These are phyloP conservation scores for Haliclystus octoradiatus DNA, from an alignment of 30 jellyfish, hydroid and myxozoan species.

Conservation along the genomic window DNA sequence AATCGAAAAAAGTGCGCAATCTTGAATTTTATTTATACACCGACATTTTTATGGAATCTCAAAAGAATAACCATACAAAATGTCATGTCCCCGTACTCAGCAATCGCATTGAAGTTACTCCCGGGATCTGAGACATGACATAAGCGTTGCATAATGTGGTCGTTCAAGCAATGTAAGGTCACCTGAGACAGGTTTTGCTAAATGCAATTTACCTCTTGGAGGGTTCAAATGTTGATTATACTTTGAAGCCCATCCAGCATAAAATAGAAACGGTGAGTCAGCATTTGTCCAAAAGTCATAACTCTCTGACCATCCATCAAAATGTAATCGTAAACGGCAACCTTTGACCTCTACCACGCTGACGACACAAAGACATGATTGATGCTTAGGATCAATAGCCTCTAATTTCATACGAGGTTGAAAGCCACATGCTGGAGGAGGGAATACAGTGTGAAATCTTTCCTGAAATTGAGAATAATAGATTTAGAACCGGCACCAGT, in stretches of 20 bases:
- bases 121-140: too few species aligned
- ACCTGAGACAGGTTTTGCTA: too few species aligned
- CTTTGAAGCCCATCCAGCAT: conserved; percentile 70
- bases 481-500: too few species aligned
- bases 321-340: conserved; percentile 81
- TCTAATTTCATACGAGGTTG: conserved; percentile 89
- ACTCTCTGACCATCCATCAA: conserved; percentile 97
- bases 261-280: conserved; percentile 78
- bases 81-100: too few species aligned
- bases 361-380: conserved; percentile 81
- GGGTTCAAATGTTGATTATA: conserved; percentile 55
- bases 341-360: conserved; percentile 94
- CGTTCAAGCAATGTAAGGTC: too few species aligned
- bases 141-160: too few species aligned
- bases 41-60: too few species aligned
- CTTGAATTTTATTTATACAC: too few species aligned
- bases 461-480: too few species aligned
- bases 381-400: conserved; percentile 96
- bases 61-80: too few species aligned
- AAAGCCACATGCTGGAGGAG: conserved; percentile 40
- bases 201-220: conserved; percentile 91
- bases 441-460: conserved; percentile 51
- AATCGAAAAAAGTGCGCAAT: too few species aligned
- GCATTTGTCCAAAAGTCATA: conserved; percentile 97
- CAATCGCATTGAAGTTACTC: too few species aligned